Evolutionary conservation across 2,797 vertebrate species (phyloP).

Genomic region (Lindbergichthys nudifrons): DNA sequence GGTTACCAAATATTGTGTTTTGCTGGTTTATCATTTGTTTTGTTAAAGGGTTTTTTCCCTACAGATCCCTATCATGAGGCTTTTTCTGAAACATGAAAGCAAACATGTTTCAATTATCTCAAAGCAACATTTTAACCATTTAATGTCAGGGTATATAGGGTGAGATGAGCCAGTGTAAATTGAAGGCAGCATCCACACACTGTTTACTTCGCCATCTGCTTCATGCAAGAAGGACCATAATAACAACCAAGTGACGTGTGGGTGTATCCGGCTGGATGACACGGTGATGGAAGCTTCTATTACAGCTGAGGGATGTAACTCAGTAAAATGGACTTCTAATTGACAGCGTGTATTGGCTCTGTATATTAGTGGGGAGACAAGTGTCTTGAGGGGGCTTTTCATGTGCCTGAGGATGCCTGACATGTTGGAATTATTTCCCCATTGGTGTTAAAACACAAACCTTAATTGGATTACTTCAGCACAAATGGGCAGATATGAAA

Average conservation of each 20-base stretch:
- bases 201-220: slow-evolving; percentile 22
- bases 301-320: slow-evolving; percentile 57
- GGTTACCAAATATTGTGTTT: too few species aligned
- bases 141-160: background rate
- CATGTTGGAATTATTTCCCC: slow-evolving; percentile 64
- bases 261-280: slow-evolving; percentile 34
- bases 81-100: background rate
- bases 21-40: background rate
- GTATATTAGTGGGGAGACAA: slow-evolving; percentile 61
- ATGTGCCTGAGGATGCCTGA: slow-evolving; percentile 61
- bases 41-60: background rate
- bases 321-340: slow-evolving; percentile 66
- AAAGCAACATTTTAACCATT: background rate
- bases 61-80: background rate
- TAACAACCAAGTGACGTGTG: slow-evolving; percentile 31
- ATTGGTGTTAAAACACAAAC: slow-evolving; percentile 58
- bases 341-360: slow-evolving; percentile 66
- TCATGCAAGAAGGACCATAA: slow-evolving; percentile 14
- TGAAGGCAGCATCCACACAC: background rate
- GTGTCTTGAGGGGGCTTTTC: slow-evolving; percentile 65
- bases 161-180: background rate
- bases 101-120: background rate
- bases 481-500: slow-evolving; percentile 64
- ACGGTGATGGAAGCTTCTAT: slow-evolving; percentile 26
- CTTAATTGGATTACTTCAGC: slow-evolving; percentile 71